These are phyloP conservation scores for Athrips mouffetella DNA, from an alignment of 2,888 invertebrate genomes.

Conservation along the genomic window DNA sequence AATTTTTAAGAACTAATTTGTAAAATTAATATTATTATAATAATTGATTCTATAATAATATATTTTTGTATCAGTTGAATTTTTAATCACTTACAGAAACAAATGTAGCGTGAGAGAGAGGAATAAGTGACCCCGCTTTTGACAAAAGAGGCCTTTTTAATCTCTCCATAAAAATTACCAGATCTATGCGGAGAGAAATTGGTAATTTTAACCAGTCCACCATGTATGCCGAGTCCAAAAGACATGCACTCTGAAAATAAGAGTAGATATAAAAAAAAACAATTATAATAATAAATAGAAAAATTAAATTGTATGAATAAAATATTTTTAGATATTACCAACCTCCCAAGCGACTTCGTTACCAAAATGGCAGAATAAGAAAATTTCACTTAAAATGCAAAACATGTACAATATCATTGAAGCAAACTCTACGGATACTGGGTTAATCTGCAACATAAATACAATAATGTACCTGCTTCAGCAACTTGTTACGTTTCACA, in stretches of 20 bases:
- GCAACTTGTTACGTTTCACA: no score
- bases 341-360: constrained; percentile 47
- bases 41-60: neutral
- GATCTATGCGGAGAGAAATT: constrained; percentile 30
- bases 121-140: constrained; percentile 58
- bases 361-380: constrained; percentile 50
- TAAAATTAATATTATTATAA: neutral
- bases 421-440: constrained; percentile 42
- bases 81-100: constrained; percentile 54
- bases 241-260: constrained; percentile 33
- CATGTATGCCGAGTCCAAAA: constrained; percentile 44
- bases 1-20: no score
- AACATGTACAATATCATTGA: constrained; percentile 51
- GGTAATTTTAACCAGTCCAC: constrained; percentile 44
- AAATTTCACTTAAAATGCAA: constrained; percentile 47
- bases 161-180: constrained; percentile 64
- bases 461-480: no score
- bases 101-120: constrained; percentile 62
- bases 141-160: constrained; percentile 54
- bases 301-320: no score
- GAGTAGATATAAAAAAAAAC: no score
- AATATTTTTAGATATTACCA: no score
- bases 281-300: no score
- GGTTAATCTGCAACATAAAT: constrained; percentile 35
- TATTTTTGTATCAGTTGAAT: neutral